Evolutionary conservation across 2,888 invertebrate species (phyloP), one percentile per base, ranked within the genome.

Genomic region (Nysson spinosus): DNA sequence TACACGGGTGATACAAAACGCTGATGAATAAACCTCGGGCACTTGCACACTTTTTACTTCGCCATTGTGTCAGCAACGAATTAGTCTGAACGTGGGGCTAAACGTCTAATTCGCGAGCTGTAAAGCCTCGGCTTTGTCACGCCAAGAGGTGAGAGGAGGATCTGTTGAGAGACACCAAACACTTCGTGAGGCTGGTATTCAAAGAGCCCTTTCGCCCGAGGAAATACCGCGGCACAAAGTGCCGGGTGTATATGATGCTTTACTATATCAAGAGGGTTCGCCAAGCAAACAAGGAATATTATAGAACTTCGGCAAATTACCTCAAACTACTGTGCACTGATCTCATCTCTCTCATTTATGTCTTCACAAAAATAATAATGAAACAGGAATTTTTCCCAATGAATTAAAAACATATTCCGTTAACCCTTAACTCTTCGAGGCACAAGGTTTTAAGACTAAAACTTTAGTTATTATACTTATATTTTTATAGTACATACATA

Each of bases 121-220:
- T 46, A 49, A 71, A 67, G 63, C 72, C 56, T 42, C 30, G 62
- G 47, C 57, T 67, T 73, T 67, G 72, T 57, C 62, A 47, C 16
- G 20, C 35, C 11, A 62, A 57, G 61, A 72, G 62, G 35, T 16
- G 52, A 46, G 39, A 49, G 52, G 57, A 54, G 51, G 43, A 61
- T 49, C 22, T 35, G 47, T 46, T 26, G 54, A 66, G 57, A 55
- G 63, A 42, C 24, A 22, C 22, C 26, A 19, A 39, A 66, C 58
- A 44, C 62, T 70, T 47, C 52, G 39, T 46, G 35, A 58, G 12
- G 57, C 46, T n/a, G 50, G 44, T 43, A 62, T 70, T 62, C 55
- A 70, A 71, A 72, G 69, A 65, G 58, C 54, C 57, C 70, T 51
- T 64, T 69, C 37, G 50, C 40, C 24, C 11, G 57, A 34, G 58